phyloP scores from a whole-genome alignment of 2,113 vertebrate genomes.

The Melanocharis versteri region DNA sequence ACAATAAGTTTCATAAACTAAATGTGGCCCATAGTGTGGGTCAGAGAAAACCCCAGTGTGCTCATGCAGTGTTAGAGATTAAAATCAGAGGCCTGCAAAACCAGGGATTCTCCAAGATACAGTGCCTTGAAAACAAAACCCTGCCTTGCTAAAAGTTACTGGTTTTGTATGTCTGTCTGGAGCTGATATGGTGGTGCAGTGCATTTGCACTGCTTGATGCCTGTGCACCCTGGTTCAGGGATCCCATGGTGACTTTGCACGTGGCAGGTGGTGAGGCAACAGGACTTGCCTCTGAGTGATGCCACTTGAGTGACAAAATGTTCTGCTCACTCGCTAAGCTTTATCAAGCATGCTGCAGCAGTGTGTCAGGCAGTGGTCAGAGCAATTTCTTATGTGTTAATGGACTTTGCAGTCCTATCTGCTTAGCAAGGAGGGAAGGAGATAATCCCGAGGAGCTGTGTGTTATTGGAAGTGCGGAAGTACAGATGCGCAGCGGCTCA shows the following conservation, averaged over 20 bases:
- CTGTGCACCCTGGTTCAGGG: neutral
- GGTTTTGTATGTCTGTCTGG: accelerated
- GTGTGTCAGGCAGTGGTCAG: neutral
- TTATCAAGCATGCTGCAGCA: neutral
- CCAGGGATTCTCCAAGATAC: neutral
- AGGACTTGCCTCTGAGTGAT: neutral
- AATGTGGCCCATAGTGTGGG: neutral
- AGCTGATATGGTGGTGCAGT: accelerated
- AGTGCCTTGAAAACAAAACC: neutral
- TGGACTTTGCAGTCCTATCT: constrained; percentile 3
- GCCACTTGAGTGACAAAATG: neutral
- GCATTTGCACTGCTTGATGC: neutral
- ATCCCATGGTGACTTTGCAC: neutral
- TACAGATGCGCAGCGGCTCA: neutral
- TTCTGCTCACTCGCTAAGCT: neutral
- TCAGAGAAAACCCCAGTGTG: neutral
- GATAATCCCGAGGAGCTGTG: neutral
- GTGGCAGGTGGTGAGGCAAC: neutral
- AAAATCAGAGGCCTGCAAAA: neutral
- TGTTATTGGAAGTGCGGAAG: neutral
- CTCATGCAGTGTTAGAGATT: accelerated
- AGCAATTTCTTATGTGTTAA: neutral
- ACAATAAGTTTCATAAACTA: neutral
- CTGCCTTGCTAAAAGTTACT: neutral
- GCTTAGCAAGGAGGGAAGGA: constrained; percentile 31